Conservation (phyloP, 53 echinoderm and acorn worm species). For the Stichopus horrens region DNA sequence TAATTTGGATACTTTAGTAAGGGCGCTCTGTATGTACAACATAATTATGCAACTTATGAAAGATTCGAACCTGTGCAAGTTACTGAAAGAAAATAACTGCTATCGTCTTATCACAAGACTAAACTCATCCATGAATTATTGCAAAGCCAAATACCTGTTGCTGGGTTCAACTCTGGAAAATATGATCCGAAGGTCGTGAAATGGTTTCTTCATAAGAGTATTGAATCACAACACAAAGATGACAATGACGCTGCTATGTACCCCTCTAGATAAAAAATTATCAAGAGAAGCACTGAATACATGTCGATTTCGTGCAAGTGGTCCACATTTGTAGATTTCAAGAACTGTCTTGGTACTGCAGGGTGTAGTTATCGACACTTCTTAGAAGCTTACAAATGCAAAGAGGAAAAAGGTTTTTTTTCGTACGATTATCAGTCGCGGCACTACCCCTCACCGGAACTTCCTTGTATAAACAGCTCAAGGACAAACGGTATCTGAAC, state of each 20-base stretch:
- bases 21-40: too few species aligned
- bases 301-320: conserved; percentile 32
- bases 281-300: conserved; percentile 45
- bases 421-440: conserved; percentile 39
- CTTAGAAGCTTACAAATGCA: conserved; percentile 53
- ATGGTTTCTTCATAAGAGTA: conserved; percentile 23
- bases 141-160: conserved; percentile 24
- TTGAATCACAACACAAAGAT: background rate
- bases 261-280: background rate
- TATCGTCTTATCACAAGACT: too few species aligned
- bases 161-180: conserved; percentile 38
- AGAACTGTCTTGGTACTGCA: conserved; percentile 51
- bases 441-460: conserved; percentile 47
- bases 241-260: background rate
- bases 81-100: too few species aligned
- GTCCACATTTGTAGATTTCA: conserved; percentile 43
- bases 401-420: conserved; percentile 42
- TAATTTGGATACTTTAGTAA: too few species aligned
- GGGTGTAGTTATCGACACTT: conserved; percentile 49
- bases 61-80: too few species aligned
- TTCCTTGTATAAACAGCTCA: conserved; percentile 39
- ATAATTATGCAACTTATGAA: too few species aligned
- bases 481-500: background rate
- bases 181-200: conserved; percentile 50
- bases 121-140: too few species aligned